Percentiles rank a stretch among this genome's conserved stretches.
Evolutionary conservation across 2,888 invertebrate genomes (phyloP).

Genomic region (Blera fallax): DNA sequence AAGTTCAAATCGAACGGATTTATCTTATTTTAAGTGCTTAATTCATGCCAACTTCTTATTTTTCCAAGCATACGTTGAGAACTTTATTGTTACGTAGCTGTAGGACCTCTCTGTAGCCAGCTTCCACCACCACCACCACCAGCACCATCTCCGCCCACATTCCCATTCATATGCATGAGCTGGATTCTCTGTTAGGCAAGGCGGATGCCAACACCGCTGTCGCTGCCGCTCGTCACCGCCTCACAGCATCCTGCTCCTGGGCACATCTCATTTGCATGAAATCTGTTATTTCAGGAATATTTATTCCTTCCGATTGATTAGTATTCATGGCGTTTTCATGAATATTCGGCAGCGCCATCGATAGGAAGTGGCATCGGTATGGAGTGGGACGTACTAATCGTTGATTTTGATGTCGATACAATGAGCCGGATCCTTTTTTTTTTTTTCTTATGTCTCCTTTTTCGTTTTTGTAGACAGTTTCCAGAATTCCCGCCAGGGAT

Average conservation of each 20-base stretch:
- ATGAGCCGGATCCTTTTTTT: conserved; percentile 17
- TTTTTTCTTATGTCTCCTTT: neutral
- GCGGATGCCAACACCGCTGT: conserved; percentile 30
- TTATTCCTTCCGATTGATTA: conserved; percentile 71
- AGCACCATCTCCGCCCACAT: neutral
- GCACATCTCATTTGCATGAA: conserved; percentile 59
- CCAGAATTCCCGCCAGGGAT: conserved; percentile 14
- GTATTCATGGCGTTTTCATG: conserved; percentile 66
- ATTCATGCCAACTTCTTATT: conserved; percentile 59
- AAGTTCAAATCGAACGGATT: conserved; percentile 39
- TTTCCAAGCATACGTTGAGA: conserved; percentile 13
- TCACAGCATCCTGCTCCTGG: conserved; percentile 1
- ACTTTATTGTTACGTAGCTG: neutral
- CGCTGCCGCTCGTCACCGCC: neutral
- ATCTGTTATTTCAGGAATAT: conserved; percentile 69
- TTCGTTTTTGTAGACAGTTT: neutral
- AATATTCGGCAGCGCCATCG: conserved; percentile 52
- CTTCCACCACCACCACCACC: neutral
- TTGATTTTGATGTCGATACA: conserved; percentile 45
- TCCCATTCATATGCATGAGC: conserved; percentile 51
- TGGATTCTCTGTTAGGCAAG: conserved; percentile 5
- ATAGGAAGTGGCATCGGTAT: neutral
- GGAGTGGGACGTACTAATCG: conserved; percentile 26
- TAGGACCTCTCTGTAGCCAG: neutral
- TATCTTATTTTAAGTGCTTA: conserved; percentile 45